Conservation (phyloP, 1,140 invertebrate species). For the Drosophila sucinea region DNA sequence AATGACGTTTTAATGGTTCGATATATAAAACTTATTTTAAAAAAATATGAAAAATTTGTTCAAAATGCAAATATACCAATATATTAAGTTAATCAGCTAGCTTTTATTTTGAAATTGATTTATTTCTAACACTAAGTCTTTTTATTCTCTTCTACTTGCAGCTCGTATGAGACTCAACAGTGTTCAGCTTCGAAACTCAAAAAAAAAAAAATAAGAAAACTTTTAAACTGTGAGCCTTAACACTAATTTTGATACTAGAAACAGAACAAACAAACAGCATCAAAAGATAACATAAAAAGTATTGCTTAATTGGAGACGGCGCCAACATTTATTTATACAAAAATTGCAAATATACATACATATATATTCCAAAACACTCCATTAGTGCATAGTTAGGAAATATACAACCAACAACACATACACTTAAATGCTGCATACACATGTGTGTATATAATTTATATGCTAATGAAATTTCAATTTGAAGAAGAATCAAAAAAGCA, state of each 20-base stretch:
- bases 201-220: constrained; percentile 24
- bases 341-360: constrained; percentile 39
- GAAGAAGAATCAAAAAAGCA: background rate
- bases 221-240: constrained; percentile 55
- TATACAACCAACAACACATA: constrained; percentile 45
- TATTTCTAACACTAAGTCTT: constrained; percentile 25
- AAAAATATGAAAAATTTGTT: too few relatives aligned
- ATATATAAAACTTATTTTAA: too few relatives aligned
- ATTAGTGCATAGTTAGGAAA: constrained; percentile 78
- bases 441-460: constrained; percentile 37
- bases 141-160: constrained; percentile 43
- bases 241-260: constrained; percentile 65
- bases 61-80: too few relatives aligned
- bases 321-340: constrained; percentile 33
- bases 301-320: constrained; percentile 40
- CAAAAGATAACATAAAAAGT: constrained; percentile 24
- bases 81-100: constrained; percentile 56
- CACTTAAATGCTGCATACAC: constrained; percentile 25
- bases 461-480: constrained; percentile 23
- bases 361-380: constrained; percentile 78
- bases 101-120: constrained; percentile 1
- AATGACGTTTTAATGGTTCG: too few relatives aligned
- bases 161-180: constrained; percentile 57
- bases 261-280: constrained; percentile 31
- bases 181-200: constrained; percentile 67